Percentiles rank a stretch among this genome's conserved stretches.
These are phyloP conservation scores for Muscicapa striata DNA, from an alignment of 2,797 vertebrate genomes.

Conservation along the genomic window DNA sequence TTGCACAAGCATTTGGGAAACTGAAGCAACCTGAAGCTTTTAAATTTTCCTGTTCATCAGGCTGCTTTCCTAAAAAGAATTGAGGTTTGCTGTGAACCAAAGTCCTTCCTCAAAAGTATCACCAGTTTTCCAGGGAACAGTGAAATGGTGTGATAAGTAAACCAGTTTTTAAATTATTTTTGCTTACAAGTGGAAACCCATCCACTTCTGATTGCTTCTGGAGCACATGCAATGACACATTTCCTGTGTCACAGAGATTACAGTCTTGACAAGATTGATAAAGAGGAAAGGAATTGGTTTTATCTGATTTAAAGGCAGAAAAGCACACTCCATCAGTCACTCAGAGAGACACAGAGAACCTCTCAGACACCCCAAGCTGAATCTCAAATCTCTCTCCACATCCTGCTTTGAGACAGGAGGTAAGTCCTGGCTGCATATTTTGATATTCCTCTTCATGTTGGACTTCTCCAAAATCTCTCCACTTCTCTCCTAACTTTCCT, in stretches of 20 bases:
- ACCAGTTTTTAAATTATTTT: not conserved
- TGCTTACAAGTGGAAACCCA: not conserved
- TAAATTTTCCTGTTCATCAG: not conserved
- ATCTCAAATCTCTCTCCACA: not conserved
- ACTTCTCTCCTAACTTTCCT: not conserved
- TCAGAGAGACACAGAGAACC: not conserved
- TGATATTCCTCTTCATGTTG: not conserved
- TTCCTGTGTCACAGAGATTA: not conserved
- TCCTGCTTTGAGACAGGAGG: not conserved
- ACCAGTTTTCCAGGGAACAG: not conserved
- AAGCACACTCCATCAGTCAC: not conserved
- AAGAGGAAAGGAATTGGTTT: not conserved
- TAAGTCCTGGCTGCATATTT: not conserved
- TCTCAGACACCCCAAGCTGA: not conserved
- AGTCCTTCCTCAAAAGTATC: not conserved
- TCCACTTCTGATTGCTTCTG: not conserved
- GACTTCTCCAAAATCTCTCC: not conserved
- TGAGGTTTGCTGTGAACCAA: not conserved
- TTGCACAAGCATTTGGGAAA: not conserved
- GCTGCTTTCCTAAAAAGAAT: not conserved
- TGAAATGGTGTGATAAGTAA: not conserved
- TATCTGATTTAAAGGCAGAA: not conserved
- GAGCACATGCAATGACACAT: accelerated
- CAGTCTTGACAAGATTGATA: not conserved
- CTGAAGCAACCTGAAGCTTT: not conserved